phyloP scores from a whole-genome alignment of 2,888 invertebrate species.

The Slavum lentiscoides region DNA sequence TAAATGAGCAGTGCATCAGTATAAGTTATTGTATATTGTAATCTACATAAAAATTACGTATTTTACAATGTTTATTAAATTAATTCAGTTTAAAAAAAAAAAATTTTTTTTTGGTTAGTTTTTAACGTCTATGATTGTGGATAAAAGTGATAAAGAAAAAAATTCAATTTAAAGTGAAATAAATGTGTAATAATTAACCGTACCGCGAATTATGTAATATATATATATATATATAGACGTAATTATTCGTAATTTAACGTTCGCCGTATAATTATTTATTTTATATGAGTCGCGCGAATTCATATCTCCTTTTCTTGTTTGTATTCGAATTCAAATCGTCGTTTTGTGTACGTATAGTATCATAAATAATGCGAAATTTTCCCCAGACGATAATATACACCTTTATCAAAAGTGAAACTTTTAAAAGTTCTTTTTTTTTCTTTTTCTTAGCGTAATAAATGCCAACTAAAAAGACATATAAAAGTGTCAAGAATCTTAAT shows the following conservation, averaged over 20 bases:
- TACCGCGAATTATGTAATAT: not conserved
- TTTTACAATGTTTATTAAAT: no score
- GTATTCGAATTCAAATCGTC: not conserved
- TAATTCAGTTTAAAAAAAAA: no score
- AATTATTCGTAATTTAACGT: not conserved
- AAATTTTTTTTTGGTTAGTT: no score
- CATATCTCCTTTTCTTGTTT: not conserved
- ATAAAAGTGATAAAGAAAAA: no score
- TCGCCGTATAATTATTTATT: not conserved
- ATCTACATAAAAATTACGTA: no score
- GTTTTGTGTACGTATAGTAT: not conserved
- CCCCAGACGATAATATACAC: not conserved
- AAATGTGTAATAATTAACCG: no score
- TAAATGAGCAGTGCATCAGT: no score
- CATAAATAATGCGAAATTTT: slow-evolving; percentile 1
- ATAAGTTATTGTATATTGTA: no score
- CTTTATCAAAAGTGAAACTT: slow-evolving; percentile 8
- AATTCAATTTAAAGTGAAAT: no score
- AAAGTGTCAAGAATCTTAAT: slow-evolving; percentile 18
- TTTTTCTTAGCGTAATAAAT: not conserved
- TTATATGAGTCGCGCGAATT: not conserved
- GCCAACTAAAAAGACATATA: slow-evolving; percentile 3
- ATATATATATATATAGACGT: not conserved
- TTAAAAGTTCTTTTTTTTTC: not conserved
- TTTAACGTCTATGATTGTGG: no score